Evolutionary conservation across 2,888 invertebrate species (phyloP).

Genomic region (Drosophila incognita): DNA sequence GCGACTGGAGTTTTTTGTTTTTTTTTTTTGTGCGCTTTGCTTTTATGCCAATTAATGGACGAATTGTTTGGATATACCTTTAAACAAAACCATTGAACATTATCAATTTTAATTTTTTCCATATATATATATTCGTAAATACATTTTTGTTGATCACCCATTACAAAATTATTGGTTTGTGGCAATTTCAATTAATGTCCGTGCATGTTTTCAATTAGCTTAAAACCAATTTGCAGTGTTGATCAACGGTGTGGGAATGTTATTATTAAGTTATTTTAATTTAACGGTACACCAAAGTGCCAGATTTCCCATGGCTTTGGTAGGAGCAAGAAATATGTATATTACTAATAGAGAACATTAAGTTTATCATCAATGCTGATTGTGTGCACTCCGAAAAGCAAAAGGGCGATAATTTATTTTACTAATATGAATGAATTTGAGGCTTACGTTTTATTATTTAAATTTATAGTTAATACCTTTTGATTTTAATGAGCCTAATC

Average conservation of each 20-base stretch:
- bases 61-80: constrained; percentile 62
- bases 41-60: constrained; percentile 72
- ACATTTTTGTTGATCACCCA: background rate
- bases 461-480: background rate
- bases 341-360: constrained; percentile 16
- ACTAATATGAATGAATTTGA: background rate
- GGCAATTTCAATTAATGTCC: constrained; percentile 54
- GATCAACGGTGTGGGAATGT: constrained; percentile 17
- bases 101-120: constrained; percentile 59
- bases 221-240: constrained; percentile 42
- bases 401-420: background rate
- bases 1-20: background rate
- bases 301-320: constrained; percentile 20
- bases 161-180: constrained; percentile 41
- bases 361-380: background rate
- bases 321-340: constrained; percentile 7
- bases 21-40: constrained; percentile 16
- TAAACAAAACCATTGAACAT: constrained; percentile 53
- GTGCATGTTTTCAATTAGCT: constrained; percentile 57
- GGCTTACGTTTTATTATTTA: too few relatives aligned
- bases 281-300: constrained; percentile 8
- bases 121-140: constrained; percentile 2
- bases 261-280: constrained; percentile 39
- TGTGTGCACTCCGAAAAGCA: background rate
- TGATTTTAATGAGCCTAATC: background rate